Evolutionary conservation across 2,888 invertebrate genomes (phyloP), one percentile per base, ranked within the genome.

Genomic region (Cantharis rufa): DNA sequence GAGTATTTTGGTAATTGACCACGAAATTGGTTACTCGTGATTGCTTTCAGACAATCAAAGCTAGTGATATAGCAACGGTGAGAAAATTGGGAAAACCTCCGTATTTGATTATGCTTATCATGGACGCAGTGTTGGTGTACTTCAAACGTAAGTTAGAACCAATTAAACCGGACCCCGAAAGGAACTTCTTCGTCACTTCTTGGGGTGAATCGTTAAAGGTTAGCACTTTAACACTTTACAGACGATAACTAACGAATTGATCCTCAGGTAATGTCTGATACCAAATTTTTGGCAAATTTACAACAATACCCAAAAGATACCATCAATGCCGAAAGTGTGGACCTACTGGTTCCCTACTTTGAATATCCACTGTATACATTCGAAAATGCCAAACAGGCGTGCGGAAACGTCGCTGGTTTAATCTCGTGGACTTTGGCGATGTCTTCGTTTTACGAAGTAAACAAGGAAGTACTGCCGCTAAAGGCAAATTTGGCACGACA

Each of bases 21-120:
- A 32, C 13, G 0, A 13, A 13, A 32, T 1, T 1, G 5, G 15
- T 15, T n/a, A 27, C 66, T 4, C 18, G 70, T 78, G 4, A 32
- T 75, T 78, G 15, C 78, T 82, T 84, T 72, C 85, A 96, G 93
- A 97, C 97, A 2, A 96, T 97, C 82, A 96, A 96, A 90, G 92
- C 96, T 4, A 91, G 93, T 61, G 96, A 97, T 88, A 97, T 97
- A 84, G 92, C 95, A 0, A 95, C 95, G 9, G 97, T 97, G 24
- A 90, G 96, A 84, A 97, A 96, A 89, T 88, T 97, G 80, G 96
- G 95, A 75, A 96, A 96, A 85, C 97, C 97, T 1, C 97, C 97
- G 1, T 94, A 94, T 88, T 90, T 97, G 64, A 97, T 97, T 84
- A 95, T 95, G 69, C 89, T 97, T 10, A 97, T 97, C 86, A 96